A percentile compares a stretch with the other conserved stretches of the same genome.
Conservation (phyloP, 2,888 invertebrate genomes). For the Drosophila kambysellisi region DNA sequence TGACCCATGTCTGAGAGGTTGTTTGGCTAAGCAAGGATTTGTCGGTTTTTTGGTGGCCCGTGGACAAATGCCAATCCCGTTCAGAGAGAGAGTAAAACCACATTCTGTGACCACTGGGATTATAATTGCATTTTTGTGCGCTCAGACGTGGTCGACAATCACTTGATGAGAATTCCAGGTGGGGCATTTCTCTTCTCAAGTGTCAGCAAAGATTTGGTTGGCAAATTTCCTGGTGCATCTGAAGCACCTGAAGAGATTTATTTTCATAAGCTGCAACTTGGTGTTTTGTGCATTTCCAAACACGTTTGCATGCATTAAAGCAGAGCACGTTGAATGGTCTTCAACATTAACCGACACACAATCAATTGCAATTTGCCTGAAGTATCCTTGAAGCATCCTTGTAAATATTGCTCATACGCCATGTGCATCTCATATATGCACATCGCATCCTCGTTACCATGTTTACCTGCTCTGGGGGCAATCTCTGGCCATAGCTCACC, state of each 20-base stretch:
- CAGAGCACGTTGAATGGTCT: neutral
- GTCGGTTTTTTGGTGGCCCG: neutral
- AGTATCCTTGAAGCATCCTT: neutral
- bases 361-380: neutral
- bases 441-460: conserved; percentile 2
- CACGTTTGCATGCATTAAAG: neutral
- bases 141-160: conserved; percentile 23
- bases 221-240: conserved; percentile 10
- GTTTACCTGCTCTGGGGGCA: neutral
- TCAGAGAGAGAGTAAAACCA: neutral
- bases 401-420: conserved; percentile 33
- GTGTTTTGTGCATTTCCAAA: neutral
- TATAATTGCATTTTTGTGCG: conserved; percentile 67
- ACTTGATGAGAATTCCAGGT: conserved; percentile 1
- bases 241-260: conserved; percentile 29
- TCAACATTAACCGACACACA: neutral
- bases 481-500: neutral
- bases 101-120: conserved; percentile 5
- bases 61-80: neutral
- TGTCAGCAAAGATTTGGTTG: conserved; percentile 9
- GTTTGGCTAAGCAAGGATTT: neutral
- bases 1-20: neutral
- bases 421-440: conserved; percentile 10
- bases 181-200: neutral
- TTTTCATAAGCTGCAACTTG: neutral